Evolutionary conservation across 2,797 vertebrate species (phyloP).

Genomic region (Syndactyla subalaris): DNA sequence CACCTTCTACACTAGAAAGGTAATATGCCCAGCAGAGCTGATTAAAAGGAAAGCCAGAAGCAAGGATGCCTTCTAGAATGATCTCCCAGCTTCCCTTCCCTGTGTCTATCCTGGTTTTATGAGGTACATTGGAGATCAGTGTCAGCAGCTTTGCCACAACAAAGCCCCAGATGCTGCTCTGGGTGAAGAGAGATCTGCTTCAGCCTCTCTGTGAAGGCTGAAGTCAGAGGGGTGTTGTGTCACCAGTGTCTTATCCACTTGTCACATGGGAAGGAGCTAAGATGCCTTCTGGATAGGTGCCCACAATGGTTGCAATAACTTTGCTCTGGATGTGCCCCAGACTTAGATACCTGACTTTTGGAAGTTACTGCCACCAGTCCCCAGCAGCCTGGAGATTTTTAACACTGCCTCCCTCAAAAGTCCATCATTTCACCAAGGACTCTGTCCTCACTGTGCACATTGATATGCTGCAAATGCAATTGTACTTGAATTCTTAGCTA

Average conservation of each 20-base stretch:
- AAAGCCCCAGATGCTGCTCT: neutral
- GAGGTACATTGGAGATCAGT: neutral
- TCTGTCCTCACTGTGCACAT: rapidly evolving
- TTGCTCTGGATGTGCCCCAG: neutral
- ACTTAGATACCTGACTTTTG: neutral
- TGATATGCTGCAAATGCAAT: neutral
- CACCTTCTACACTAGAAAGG: neutral
- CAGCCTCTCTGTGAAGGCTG: neutral
- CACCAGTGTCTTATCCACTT: neutral
- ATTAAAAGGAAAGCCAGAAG: neutral
- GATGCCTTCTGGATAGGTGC: neutral
- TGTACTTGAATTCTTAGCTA: neutral
- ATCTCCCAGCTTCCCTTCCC: neutral
- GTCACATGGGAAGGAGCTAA: neutral
- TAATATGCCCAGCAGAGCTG: neutral
- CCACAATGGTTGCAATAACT: neutral
- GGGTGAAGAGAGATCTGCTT: neutral
- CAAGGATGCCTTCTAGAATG: neutral
- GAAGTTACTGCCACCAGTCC: neutral
- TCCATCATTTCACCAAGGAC: neutral
- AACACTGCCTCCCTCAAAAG: neutral
- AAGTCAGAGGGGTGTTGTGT: neutral
- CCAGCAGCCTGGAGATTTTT: neutral
- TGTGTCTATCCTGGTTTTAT: neutral
- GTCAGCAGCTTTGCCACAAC: neutral